Evolutionary conservation across 2,797 vertebrate genomes (phyloP).

Genomic region (Silurus lanzhouensis): DNA sequence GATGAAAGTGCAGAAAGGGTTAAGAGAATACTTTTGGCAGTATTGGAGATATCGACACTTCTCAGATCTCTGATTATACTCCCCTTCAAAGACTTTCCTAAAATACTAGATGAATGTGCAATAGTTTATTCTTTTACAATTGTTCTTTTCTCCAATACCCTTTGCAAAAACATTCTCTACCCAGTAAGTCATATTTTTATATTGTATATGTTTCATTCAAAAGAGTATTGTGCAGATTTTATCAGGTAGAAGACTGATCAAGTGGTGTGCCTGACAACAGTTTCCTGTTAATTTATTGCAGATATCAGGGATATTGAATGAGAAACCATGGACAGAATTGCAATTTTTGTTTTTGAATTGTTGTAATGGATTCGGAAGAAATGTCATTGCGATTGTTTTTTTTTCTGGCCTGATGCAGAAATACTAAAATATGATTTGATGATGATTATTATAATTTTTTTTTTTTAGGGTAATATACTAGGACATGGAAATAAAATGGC

Average conservation of each 20-base stretch:
- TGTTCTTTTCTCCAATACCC: slow-evolving; percentile 54
- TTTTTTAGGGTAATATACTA: slow-evolving; percentile 60
- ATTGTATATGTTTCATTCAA: slow-evolving; percentile 62
- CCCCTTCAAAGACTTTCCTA: slow-evolving; percentile 52
- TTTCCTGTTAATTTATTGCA: slow-evolving; percentile 66
- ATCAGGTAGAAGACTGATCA: slow-evolving; percentile 34
- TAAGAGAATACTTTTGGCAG: slow-evolving; percentile 31
- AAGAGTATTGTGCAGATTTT: slow-evolving; percentile 53
- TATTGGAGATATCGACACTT: slow-evolving; percentile 49
- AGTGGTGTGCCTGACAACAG: slow-evolving; percentile 58
- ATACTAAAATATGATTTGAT: slow-evolving; percentile 59
- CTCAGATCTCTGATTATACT: slow-evolving; percentile 56
- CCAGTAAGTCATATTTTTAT: slow-evolving; percentile 72
- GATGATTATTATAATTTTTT: slow-evolving; percentile 33
- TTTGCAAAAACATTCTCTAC: slow-evolving; percentile 61
- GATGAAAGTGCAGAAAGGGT: slow-evolving; percentile 21
- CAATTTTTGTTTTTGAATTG: slow-evolving; percentile 35
- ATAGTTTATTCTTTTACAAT: slow-evolving; percentile 69
- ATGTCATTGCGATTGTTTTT: slow-evolving; percentile 48
- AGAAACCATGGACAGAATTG: slow-evolving; percentile 54
- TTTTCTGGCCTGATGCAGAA: slow-evolving; percentile 53
- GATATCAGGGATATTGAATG: slow-evolving; percentile 60
- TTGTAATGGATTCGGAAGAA: slow-evolving; percentile 67
- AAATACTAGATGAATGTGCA: slow-evolving; percentile 68
- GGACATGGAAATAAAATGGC: slow-evolving; percentile 68